Conservation (phyloP, 2,113 vertebrate species). For the Zosterops hypoxanthus region DNA sequence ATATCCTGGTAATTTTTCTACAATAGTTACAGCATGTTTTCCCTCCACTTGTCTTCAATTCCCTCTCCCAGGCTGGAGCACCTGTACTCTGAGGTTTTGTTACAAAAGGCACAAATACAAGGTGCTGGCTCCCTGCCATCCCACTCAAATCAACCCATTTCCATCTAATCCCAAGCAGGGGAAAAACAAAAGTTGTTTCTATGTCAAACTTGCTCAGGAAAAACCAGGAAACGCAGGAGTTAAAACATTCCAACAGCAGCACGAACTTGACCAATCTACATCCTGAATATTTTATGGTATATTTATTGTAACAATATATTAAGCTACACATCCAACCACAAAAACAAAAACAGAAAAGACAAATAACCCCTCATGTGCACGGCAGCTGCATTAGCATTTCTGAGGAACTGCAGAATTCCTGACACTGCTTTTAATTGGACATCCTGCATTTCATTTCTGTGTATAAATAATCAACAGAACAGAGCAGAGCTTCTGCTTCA, state of each 20-base stretch:
- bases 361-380: conserved; percentile 25
- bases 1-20: not conserved
- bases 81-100: not conserved
- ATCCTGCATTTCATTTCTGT: not conserved
- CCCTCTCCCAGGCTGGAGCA: not conserved
- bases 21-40: not conserved
- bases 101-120: conserved; percentile 6
- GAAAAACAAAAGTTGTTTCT: not conserved
- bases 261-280: conserved; percentile 16
- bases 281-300: conserved; percentile 60
- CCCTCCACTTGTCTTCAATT: not conserved
- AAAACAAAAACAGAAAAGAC: conserved; percentile 58
- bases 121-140: not conserved
- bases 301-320: conserved; percentile 64
- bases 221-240: conserved; percentile 29
- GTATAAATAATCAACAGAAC: not conserved
- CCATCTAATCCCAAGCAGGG: not conserved
- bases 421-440: conserved; percentile 3
- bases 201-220: not conserved
- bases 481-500: not conserved
- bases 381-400: conserved; percentile 48
- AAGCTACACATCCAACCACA: conserved; percentile 56
- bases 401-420: not conserved
- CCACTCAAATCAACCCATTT: not conserved
- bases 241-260: conserved; percentile 32